Conservation (phyloP, 2,888 invertebrate genomes). For the Machimus atricapillus region DNA sequence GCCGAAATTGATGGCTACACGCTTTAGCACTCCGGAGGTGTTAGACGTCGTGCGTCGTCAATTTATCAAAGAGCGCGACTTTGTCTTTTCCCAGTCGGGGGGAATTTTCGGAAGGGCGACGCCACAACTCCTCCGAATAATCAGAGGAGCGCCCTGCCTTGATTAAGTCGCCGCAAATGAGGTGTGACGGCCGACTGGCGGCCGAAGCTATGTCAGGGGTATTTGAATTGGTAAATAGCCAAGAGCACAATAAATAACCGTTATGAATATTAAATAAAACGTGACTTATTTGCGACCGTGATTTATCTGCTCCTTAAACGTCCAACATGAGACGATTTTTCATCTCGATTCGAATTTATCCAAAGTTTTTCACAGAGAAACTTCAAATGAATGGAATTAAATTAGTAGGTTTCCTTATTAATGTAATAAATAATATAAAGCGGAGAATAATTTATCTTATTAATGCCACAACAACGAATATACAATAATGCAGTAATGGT, state of each 20-base stretch:
- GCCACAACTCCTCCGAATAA: background rate
- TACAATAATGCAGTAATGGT: too few species aligned
- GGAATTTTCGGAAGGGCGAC: background rate
- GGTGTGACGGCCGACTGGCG: background rate
- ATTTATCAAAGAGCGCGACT: conserved; percentile 8
- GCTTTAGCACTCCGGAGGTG: conserved; percentile 19
- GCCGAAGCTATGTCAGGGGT: background rate
- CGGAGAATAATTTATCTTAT: too few species aligned
- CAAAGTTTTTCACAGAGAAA: background rate
- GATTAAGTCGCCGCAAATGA: background rate
- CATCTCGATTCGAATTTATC: background rate
- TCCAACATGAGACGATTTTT: background rate
- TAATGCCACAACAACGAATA: too few species aligned
- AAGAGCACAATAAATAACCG: background rate
- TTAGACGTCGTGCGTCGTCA: background rate
- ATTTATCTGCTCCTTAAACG: background rate
- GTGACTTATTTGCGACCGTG: background rate
- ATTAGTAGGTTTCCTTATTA: too few species aligned
- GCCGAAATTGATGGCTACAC: conserved; percentile 4
- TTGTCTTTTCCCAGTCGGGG: background rate
- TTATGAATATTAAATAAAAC: background rate
- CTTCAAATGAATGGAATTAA: background rate
- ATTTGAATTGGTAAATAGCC: background rate
- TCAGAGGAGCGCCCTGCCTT: background rate
- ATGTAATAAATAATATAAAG: too few species aligned